Conservation (phyloP, 2,113 vertebrate species). For the Nothobranchius furzeri region DNA sequence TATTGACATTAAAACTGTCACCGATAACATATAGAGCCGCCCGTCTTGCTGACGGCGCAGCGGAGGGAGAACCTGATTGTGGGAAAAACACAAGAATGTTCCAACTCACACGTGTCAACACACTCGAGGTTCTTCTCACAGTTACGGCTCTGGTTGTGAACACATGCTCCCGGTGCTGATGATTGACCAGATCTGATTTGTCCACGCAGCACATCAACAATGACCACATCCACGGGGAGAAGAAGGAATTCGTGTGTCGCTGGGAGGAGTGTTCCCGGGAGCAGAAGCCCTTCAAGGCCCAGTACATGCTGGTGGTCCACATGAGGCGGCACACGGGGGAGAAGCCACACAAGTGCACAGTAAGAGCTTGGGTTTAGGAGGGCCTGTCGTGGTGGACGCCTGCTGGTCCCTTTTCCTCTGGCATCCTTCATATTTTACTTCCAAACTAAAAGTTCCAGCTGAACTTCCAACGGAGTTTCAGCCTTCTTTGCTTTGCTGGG, state of each 20-base stretch:
- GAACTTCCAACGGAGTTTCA: too few species aligned
- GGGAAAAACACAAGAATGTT: conserved; percentile 52
- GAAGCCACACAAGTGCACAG: conserved; percentile 98
- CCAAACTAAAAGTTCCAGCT: too few species aligned
- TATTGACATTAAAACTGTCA: conserved; percentile 59
- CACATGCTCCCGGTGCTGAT: not conserved
- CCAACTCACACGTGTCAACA: conserved; percentile 21
- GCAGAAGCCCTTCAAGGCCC: conserved; percentile 98
- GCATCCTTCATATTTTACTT: too few species aligned
- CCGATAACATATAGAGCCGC: conserved; percentile 52
- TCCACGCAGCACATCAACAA: conserved; percentile 94
- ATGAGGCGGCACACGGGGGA: conserved; percentile 97
- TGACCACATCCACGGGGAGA: conserved; percentile 98
- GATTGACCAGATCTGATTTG: conserved; percentile 3
- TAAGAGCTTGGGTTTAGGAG: conserved; percentile 68
- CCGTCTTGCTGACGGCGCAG: conserved; percentile 4
- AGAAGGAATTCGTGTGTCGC: conserved; percentile 98
- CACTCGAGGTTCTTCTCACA: not conserved
- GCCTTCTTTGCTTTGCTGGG: too few species aligned
- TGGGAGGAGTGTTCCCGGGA: conserved; percentile 96
- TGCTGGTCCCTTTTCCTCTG: too few species aligned
- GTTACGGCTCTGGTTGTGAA: not conserved
- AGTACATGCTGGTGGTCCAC: conserved; percentile 99
- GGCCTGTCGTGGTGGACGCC: too few species aligned
- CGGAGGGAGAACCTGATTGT: conserved; percentile 25